Evolutionary conservation across 2,888 invertebrate species (phyloP).

Genomic region (Abscondita cerata): DNA sequence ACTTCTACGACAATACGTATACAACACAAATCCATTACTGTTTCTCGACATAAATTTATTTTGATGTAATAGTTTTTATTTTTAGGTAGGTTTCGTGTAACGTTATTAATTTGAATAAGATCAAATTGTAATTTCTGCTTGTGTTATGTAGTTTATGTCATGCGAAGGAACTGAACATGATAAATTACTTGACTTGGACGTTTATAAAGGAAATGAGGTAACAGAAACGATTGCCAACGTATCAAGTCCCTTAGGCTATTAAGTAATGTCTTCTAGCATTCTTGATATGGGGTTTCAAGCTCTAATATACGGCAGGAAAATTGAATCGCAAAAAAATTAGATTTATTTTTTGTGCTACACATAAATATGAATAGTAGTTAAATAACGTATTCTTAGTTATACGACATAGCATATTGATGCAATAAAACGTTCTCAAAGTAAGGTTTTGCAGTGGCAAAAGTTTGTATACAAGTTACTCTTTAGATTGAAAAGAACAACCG

Average conservation of each 20-base stretch:
- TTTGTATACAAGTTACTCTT: too few relatives aligned
- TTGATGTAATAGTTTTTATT: neutral
- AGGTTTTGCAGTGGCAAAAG: too few relatives aligned
- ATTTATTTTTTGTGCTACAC: too few relatives aligned
- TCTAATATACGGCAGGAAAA: too few relatives aligned
- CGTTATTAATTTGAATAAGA: neutral
- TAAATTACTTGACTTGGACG: neutral
- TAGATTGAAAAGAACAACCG: too few relatives aligned
- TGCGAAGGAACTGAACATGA: neutral
- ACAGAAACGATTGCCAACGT: conserved; percentile 4
- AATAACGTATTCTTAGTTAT: too few relatives aligned
- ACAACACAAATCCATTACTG: conserved; percentile 20
- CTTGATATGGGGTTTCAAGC: too few relatives aligned
- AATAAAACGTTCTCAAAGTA: too few relatives aligned
- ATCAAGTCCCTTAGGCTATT: conserved; percentile 8
- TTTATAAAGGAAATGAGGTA: conserved; percentile 6
- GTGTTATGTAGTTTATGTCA: neutral
- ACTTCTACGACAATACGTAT: neutral
- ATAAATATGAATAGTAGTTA: too few relatives aligned
- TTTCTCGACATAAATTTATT: neutral
- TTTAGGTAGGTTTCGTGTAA: neutral
- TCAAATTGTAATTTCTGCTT: neutral
- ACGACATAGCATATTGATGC: too few relatives aligned
- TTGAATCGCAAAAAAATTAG: too few relatives aligned
- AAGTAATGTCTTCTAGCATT: neutral